Evolutionary conservation across 2,888 invertebrate species (phyloP).

Genomic region (Lasius fuliginosus): DNA sequence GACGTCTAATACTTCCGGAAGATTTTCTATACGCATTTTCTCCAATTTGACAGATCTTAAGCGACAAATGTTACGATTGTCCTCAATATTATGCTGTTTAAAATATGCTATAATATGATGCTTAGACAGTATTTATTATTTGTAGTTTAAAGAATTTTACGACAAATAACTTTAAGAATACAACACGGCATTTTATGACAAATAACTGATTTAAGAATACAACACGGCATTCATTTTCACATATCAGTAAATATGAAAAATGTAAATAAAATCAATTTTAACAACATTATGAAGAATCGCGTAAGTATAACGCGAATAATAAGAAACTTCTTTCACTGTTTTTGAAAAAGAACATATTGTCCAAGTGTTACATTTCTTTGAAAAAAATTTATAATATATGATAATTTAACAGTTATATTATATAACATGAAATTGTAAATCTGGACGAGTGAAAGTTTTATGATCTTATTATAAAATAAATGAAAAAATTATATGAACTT

Average conservation of each 20-base stretch:
- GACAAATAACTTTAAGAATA: background rate
- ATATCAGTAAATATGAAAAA: background rate
- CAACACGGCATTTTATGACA: background rate
- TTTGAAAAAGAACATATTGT: no score
- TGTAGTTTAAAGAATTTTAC: background rate
- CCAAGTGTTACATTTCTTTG: no score
- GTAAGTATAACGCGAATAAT: no score
- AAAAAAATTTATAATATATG: no score
- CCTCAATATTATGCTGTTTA: background rate
- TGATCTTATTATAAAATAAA: no score
- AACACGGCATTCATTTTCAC: background rate
- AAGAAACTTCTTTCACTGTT: no score
- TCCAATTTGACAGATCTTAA: constrained; percentile 39
- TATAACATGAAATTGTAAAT: background rate
- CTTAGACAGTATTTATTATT: background rate
- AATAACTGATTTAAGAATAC: background rate
- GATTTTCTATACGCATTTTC: background rate
- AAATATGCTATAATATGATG: background rate
- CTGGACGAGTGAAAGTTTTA: no score
- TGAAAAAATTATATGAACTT: constrained; percentile 30
- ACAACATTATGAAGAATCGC: background rate
- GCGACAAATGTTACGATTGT: background rate
- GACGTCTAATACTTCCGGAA: constrained; percentile 29
- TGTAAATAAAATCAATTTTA: background rate
- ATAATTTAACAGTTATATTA: background rate